Conservation (phyloP, 2,797 vertebrate genomes). For the Chaunax sp. region DNA sequence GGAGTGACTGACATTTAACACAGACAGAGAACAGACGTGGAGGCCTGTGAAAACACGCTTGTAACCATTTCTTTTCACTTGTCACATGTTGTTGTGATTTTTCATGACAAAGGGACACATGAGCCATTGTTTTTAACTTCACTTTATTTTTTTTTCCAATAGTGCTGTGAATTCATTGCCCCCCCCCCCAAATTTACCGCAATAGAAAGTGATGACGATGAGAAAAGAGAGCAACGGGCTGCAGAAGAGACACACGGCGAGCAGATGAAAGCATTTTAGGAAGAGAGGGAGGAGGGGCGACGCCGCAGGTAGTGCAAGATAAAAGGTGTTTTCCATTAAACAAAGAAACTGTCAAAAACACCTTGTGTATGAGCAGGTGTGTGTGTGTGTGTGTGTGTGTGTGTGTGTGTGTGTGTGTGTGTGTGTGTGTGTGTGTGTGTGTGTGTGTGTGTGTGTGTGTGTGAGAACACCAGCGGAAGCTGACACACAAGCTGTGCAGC, state of each 20-base stretch:
- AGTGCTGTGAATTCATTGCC: conserved; percentile 19
- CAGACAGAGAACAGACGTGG: neutral
- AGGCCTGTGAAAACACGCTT: neutral
- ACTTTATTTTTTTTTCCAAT: conserved; percentile 9
- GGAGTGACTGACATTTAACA: conserved; percentile 31
- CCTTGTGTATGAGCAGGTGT: conserved; percentile 68
- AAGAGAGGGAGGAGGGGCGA: conserved; percentile 49
- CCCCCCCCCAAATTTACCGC: too few relatives aligned
- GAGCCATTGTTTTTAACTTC: conserved; percentile 39
- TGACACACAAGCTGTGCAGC: conserved; percentile 63
- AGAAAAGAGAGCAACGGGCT: conserved; percentile 64
- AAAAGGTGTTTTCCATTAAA: conserved; percentile 81
- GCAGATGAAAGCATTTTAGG: conserved; percentile 74
- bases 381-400: conserved; percentile 32
- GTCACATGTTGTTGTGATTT: neutral
- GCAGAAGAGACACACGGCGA: conserved; percentile 48
- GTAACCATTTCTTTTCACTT: neutral
- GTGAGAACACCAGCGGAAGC: conserved; percentile 51
- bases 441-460: conserved; percentile 37
- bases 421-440: conserved; percentile 11
- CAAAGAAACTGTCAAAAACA: conserved; percentile 81
- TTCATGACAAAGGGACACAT: conserved; percentile 16
- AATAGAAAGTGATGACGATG: conserved; percentile 60
- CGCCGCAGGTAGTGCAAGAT: conserved; percentile 79
- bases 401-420: conserved; percentile 49